Conservation (phyloP, 2,888 invertebrate genomes). For the Leptinotarsa juncta region DNA sequence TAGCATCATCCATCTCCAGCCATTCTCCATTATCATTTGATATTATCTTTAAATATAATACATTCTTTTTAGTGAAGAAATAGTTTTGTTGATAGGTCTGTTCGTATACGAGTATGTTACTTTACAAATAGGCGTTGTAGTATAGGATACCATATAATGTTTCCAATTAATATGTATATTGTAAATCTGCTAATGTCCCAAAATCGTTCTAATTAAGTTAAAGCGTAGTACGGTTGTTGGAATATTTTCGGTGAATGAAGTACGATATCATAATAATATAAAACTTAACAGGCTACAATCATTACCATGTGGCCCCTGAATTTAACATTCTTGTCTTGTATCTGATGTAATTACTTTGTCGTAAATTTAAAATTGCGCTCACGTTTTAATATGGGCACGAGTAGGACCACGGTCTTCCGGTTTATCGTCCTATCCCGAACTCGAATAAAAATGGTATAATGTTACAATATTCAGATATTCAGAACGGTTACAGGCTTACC, state of each 20-base stretch:
- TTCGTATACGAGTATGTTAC: no score
- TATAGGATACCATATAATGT: no score
- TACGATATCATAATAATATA: neutral
- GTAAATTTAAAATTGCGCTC: slow-evolving; percentile 32
- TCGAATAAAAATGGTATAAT: slow-evolving; percentile 22
- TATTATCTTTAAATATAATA: no score
- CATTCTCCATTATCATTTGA: no score
- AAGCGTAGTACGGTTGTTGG: neutral
- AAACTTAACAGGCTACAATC: slow-evolving; percentile 17
- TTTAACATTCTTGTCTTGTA: slow-evolving; percentile 29
- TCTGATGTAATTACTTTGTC: slow-evolving; percentile 27
- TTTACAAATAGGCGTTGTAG: no score
- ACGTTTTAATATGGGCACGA: slow-evolving; percentile 32
- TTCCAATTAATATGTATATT: no score
- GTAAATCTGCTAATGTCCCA: no score
- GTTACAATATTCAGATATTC: slow-evolving; percentile 3
- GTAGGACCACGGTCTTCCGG: slow-evolving; percentile 24
- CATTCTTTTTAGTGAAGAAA: no score
- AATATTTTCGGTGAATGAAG: neutral
- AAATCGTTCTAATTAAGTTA: no score
- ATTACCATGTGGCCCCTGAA: slow-evolving; percentile 5
- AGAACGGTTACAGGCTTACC: slow-evolving; percentile 1
- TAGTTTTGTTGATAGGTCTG: no score
- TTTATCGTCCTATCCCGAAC: neutral
- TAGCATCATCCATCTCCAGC: no score